These are phyloP conservation scores for Ptyas mucosa DNA, from an alignment of 2,113 vertebrate genomes.

Conservation along the genomic window DNA sequence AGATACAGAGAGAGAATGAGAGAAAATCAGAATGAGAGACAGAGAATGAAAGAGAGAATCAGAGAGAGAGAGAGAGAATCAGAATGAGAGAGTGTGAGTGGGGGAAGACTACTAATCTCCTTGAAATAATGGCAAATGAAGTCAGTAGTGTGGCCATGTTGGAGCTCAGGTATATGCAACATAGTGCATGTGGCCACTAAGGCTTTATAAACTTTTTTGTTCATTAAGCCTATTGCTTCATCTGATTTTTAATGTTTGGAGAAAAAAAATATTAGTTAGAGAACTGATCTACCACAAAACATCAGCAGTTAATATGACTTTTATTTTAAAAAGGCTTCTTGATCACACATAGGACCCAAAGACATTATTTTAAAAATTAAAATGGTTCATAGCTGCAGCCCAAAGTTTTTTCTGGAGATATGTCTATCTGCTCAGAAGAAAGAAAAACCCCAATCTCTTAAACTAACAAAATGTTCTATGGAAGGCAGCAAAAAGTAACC, in stretches of 20 bases:
- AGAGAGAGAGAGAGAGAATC: no score
- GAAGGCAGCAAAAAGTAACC: neutral
- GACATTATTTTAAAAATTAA: neutral
- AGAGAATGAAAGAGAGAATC: no score
- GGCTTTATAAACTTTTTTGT: neutral
- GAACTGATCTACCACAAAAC: neutral
- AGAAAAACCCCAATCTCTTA: neutral
- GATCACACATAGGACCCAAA: neutral
- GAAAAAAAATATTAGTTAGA: neutral
- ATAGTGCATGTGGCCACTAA: neutral
- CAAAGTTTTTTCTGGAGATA: neutral
- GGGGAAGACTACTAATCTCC: neutral
- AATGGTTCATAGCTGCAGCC: neutral
- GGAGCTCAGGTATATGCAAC: neutral
- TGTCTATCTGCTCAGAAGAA: neutral
- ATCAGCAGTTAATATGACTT: neutral
- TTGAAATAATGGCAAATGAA: neutral
- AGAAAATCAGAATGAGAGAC: no score
- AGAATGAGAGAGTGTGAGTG: no score
- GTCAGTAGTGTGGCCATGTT: neutral
- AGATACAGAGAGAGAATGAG: no score
- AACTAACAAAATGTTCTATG: neutral
- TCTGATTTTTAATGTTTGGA: neutral
- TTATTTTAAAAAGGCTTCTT: neutral
- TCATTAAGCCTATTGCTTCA: neutral